phyloP scores from a whole-genome alignment of 2,888 invertebrate species.

The Cheilosia impressa region DNA sequence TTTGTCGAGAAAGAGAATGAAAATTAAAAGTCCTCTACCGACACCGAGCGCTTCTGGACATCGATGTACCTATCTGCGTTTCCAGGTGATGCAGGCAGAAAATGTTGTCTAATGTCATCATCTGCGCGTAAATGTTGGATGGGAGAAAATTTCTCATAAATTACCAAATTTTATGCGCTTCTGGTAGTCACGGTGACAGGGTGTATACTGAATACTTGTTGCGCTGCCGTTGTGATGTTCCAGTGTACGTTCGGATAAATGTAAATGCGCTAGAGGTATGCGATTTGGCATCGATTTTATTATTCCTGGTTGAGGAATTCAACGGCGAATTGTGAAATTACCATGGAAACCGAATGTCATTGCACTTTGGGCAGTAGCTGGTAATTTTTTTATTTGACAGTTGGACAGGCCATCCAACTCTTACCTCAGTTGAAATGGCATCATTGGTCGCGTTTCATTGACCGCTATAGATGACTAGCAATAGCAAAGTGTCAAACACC shows the following conservation, averaged over 20 bases:
- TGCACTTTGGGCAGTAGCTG: slow-evolving; percentile 16
- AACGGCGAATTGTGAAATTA: slow-evolving; percentile 29
- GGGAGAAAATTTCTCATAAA: slow-evolving; percentile 47
- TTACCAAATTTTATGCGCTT: slow-evolving; percentile 58
- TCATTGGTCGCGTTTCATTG: no score
- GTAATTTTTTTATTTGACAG: background rate
- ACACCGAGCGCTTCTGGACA: background rate
- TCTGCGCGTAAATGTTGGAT: slow-evolving; percentile 50
- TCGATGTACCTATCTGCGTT: background rate
- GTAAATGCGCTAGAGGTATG: slow-evolving; percentile 46
- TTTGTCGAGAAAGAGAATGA: slow-evolving; percentile 26
- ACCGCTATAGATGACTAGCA: no score
- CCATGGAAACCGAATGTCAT: slow-evolving; percentile 7
- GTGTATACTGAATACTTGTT: slow-evolving; percentile 25
- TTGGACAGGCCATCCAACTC: background rate
- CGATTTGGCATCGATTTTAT: slow-evolving; percentile 63
- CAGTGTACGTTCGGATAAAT: background rate
- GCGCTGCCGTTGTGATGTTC: slow-evolving; percentile 1
- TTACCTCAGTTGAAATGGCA: no score
- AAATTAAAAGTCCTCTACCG: slow-evolving; percentile 32
- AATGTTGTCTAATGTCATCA: slow-evolving; percentile 57
- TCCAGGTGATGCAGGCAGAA: slow-evolving; percentile 3
- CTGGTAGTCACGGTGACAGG: slow-evolving; percentile 44
- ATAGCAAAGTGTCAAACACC: no score
- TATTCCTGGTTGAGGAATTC: slow-evolving; percentile 57